Evolutionary conservation across 2,113 vertebrate species (phyloP), one percentile per base, ranked within the genome.

Genomic region (Malurus elegans): DNA sequence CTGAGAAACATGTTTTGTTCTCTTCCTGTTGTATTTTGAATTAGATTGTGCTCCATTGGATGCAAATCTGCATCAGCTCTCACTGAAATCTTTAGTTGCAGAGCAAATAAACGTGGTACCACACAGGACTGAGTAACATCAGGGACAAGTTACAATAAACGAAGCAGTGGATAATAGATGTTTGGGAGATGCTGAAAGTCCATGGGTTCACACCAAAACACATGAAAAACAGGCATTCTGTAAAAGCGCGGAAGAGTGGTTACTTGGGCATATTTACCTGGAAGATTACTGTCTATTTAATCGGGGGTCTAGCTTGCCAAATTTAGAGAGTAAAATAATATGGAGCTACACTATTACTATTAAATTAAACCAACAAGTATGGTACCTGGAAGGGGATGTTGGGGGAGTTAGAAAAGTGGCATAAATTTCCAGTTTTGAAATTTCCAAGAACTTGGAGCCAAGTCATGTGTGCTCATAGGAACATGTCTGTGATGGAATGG

Each of bases 11-110:
- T 1, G 2, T 44, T 61, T 21, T 53, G 6, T 29, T 75, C 9
- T 69, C 10, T 51, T 69, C 8, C 1, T 6, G 15, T 12, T 53
- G 5, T 23, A 34, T 70, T 65, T 76, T 72, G 34, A 29, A 66
- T 34, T 1, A 9, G 45, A 21, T 9, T 34, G 20, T 36, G 58
- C 15, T 40, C 48, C 1, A 0, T 1, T 51, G 21, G 10, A 36
- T 31, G 14, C 12, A 61, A 38, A 58, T 38, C 29, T 57, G 19
- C 12, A 18, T 24, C 31, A 73, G 42, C 67, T 20, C 56, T n/a
- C 45, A 6, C 29, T 69, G 18, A 21, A 6, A 6, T 48, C 32
- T 36, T 48, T 15, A 24, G 11, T 0, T 51, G n/a, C 50, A 51
- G 21, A 62, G 18, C 14, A 72, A 29, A 60, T 4, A 1, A 3